phyloP scores from a whole-genome alignment of 1,140 invertebrate species.

The Drosophila takahashii region DNA sequence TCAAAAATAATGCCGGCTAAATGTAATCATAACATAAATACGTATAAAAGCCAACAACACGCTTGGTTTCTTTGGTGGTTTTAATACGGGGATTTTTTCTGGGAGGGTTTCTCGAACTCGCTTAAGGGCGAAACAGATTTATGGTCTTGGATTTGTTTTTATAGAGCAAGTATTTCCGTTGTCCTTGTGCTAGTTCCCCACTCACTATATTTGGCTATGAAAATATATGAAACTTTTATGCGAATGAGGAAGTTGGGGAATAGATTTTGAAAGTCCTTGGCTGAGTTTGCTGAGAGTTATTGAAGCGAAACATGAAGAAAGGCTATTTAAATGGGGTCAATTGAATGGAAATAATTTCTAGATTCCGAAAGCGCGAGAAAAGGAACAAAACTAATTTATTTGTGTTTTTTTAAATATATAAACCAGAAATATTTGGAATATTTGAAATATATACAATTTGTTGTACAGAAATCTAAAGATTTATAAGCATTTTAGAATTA shows the following conservation, averaged over 20 bases:
- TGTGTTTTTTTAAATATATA: neutral
- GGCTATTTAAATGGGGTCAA: slow-evolving; percentile 29
- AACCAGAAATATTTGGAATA: neutral
- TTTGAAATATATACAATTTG: neutral
- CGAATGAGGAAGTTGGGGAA: slow-evolving; percentile 21
- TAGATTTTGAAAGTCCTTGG: slow-evolving; percentile 35
- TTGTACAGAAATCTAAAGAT: neutral
- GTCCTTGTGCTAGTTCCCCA: slow-evolving; percentile 58
- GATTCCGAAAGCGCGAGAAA: neutral
- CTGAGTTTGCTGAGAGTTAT: slow-evolving; percentile 39
- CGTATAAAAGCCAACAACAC: slow-evolving; percentile 27
- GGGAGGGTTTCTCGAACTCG: slow-evolving; percentile 17
- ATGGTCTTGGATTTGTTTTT: slow-evolving; percentile 61
- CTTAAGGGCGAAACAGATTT: slow-evolving; percentile 52
- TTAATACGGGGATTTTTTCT: slow-evolving; percentile 13
- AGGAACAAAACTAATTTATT: neutral
- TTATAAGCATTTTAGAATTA: neutral
- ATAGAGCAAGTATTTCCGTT: slow-evolving; percentile 64
- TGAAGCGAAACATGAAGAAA: slow-evolving; percentile 35
- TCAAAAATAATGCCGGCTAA: slow-evolving; percentile 69
- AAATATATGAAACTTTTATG: slow-evolving; percentile 44
- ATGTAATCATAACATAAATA: slow-evolving; percentile 53
- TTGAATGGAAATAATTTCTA: neutral
- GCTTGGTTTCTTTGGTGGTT: slow-evolving; percentile 15
- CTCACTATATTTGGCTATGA: slow-evolving; percentile 11